Conservation (phyloP, 2,797 vertebrate species). For the Alca torda region DNA sequence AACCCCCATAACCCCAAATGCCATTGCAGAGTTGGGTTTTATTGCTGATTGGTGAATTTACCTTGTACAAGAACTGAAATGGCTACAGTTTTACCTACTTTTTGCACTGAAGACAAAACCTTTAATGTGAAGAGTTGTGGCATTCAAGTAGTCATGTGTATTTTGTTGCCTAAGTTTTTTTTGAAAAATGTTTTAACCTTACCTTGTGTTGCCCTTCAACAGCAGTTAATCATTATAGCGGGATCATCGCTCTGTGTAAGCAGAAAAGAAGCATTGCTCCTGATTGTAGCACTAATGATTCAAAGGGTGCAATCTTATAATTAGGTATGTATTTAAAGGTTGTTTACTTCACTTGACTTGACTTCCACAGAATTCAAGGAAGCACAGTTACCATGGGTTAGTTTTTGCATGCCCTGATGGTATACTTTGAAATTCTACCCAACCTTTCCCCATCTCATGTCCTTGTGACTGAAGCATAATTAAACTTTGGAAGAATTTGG, state of each 20-base stretch:
- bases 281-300: constrained; percentile 49
- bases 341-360: constrained; percentile 11
- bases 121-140: not conserved
- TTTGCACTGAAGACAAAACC: not conserved
- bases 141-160: not conserved
- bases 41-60: not conserved
- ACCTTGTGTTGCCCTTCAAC: constrained; percentile 52
- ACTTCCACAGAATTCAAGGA: not conserved
- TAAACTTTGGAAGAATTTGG: not conserved
- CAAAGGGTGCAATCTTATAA: constrained; percentile 34
- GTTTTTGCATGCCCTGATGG: not conserved
- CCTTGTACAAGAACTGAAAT: not conserved
- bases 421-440: not conserved
- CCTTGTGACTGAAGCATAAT: not conserved
- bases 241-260: constrained; percentile 36
- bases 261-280: constrained; percentile 43
- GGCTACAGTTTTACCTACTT: not conserved
- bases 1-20: not conserved
- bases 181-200: constrained; percentile 47
- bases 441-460: not conserved
- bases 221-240: constrained; percentile 49
- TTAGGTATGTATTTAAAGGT: constrained; percentile 33
- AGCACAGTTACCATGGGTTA: not conserved
- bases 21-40: not conserved
- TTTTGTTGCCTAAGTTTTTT: constrained; percentile 39